Percentiles rank a stretch among this genome's conserved stretches.
Evolutionary conservation across 2,888 invertebrate species (phyloP).

Genomic region (Clivina fossor): DNA sequence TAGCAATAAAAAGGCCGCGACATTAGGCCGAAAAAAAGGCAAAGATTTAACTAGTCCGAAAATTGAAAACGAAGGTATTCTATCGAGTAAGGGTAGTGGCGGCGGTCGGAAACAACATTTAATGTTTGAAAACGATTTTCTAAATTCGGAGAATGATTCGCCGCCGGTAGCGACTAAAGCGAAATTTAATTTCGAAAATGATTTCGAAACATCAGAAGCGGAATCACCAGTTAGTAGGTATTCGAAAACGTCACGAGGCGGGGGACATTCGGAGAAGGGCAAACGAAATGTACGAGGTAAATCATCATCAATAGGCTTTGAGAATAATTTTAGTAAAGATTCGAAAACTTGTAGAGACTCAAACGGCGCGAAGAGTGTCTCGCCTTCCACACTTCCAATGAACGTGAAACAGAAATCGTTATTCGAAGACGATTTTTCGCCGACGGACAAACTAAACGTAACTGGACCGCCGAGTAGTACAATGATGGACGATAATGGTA

Average conservation of each 20-base stretch:
- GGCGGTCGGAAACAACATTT: conserved; percentile 57
- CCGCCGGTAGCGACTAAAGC: conserved; percentile 40
- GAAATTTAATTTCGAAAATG: conserved; percentile 48
- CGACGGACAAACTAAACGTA: conserved; percentile 47
- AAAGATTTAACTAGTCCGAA: conserved; percentile 46
- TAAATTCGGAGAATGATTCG: conserved; percentile 50
- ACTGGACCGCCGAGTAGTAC: background rate
- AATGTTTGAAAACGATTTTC: conserved; percentile 73
- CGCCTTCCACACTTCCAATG: conserved; percentile 36
- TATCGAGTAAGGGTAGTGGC: conserved; percentile 54
- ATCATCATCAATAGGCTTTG: conserved; percentile 22
- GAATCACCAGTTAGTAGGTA: conserved; percentile 44
- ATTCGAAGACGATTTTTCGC: conserved; percentile 63
- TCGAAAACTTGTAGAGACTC: conserved; percentile 38
- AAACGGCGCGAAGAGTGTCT: conserved; percentile 40
- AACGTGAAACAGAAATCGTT: conserved; percentile 47
- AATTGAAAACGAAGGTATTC: conserved; percentile 47
- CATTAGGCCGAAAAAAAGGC: conserved; percentile 45
- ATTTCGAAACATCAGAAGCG: conserved; percentile 48
- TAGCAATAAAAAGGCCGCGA: conserved; percentile 45
- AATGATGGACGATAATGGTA: conserved; percentile 36
- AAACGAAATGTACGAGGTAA: conserved; percentile 24
- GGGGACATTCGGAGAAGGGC: conserved; percentile 19
- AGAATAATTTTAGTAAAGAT: conserved; percentile 28
- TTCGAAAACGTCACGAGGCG: conserved; percentile 33